Evolutionary conservation across 2,113 vertebrate genomes (phyloP), one percentile per base, ranked within the genome.

Genomic region (Nipponia nippon): DNA sequence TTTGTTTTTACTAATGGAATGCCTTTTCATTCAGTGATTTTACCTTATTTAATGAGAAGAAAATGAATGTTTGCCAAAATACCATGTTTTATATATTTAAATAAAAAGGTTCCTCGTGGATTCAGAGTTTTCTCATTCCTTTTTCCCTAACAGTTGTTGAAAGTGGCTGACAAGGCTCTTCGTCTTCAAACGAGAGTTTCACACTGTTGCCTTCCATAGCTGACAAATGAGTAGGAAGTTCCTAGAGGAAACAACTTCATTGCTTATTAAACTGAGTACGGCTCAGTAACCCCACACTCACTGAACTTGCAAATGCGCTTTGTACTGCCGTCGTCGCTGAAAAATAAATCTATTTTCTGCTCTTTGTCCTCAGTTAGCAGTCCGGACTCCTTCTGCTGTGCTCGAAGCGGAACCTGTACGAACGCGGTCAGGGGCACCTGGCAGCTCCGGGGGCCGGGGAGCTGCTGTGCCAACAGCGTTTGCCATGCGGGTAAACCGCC

Each of bases 81-180:
- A 81, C 1, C 21, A 16, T 90, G 87, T 95, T 96, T 96, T 97
- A 79, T 96, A 95, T 97, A 95, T 96, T 97, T 89, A 93, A 97
- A 97, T 97, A 97, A 97, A 97, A 94, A 76, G 44, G 87, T 94
- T 96, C 92, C 77, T 83, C 1, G 20, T 91, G 71, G 83, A 59
- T 11, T 58, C 36, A 0, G 70, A 16, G 77, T 61, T 56, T 52
- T 44, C 38, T 61, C 17, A 0, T 76, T 79, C 19, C 21, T 84
- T 61, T 83, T 76, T 42, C 22, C 80, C 16, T 20, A 2, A 0
- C 3, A 2, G 0, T 3, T 23, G 30, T 29, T 27, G 23, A 1
- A 26, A 19, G 70, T 6, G n/a, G 44, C 42, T 40, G 83, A 36
- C 1, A 4, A 19, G 27, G 71, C 52, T 34, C 36, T 30, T 7